These are phyloP conservation scores for Eucriotettix oculatus DNA, from an alignment of 2,888 invertebrate genomes.

Conservation along the genomic window DNA sequence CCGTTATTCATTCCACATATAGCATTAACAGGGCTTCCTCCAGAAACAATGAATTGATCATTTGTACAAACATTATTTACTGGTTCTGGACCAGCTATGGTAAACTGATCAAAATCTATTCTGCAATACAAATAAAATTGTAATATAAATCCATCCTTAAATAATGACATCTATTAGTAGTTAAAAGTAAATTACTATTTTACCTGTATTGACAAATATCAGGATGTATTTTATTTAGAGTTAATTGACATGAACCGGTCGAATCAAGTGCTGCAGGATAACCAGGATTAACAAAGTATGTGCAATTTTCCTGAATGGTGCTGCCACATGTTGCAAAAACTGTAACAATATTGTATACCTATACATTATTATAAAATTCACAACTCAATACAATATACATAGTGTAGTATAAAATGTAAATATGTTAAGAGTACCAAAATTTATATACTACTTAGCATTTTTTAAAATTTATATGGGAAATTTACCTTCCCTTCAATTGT, in stretches of 20 bases:
- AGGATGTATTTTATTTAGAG: slow-evolving; percentile 55
- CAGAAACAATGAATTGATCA: slow-evolving; percentile 74
- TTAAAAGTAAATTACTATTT: background rate
- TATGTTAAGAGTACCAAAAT: too few relatives aligned
- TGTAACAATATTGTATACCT: slow-evolving; percentile 20
- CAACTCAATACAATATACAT: background rate
- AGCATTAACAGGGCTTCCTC: slow-evolving; percentile 59
- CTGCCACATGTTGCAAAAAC: slow-evolving; percentile 68
- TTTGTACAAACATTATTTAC: slow-evolving; percentile 63
- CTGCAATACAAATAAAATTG: slow-evolving; percentile 25
- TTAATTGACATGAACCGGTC: slow-evolving; percentile 71
- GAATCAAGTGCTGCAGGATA: slow-evolving; percentile 60
- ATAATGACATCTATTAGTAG: background rate
- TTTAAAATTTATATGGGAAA: too few relatives aligned
- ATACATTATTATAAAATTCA: background rate
- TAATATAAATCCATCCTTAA: background rate
- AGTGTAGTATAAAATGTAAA: too few relatives aligned
- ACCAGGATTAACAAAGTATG: slow-evolving; percentile 70
- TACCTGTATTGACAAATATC: slow-evolving; percentile 51
- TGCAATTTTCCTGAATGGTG: slow-evolving; percentile 60
- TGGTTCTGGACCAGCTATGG: slow-evolving; percentile 56
- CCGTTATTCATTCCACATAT: slow-evolving; percentile 70
- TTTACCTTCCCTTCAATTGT: too few relatives aligned
- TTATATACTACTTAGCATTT: too few relatives aligned
- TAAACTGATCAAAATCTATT: slow-evolving; percentile 52